Base-by-base conservation (phyloP, 2,113 vertebrate genomes). In the Catharus fuscescens region DNA sequence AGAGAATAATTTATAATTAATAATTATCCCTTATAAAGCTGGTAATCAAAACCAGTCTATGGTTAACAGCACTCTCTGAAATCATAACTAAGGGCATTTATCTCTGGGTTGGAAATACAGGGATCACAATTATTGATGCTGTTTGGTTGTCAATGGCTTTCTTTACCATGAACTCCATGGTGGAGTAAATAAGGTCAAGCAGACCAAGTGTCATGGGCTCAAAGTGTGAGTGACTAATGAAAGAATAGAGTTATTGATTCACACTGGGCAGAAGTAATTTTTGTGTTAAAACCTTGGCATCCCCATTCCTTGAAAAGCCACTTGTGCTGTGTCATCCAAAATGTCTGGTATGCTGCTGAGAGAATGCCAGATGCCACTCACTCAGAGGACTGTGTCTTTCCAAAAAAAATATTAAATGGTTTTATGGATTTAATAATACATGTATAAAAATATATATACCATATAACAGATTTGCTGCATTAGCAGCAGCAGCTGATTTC, bases 301-400 rank as follows among this genome's bases (percentile, higher is more conserved):
- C 31, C 67, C 12, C 31, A n/a, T 59, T 94, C 88, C 74, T 72
- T 2, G 1, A 77, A 91, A 97, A 96, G 54, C 65, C 87, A 92
- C 83, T 92, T 86, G 47, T 42, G 77, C 38, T 85, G 76, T 88
- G 31, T 54, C 52, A 93, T 93, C 88, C 94, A 93, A 95, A 91
- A 71, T 88, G 80, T 88, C 95, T 20, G 26, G 89, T 91, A 45
- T 80, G 61, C 91, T 16, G 18, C 88, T 93, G 83, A 93, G 72
- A 97, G 62, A n/a, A 65, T 93, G 91, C 93, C 96, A 97, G 93
- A 94, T 94, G 90, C 64, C 96, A 97, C 88, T 97, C 91, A 93
- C 62, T 94, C 78, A 62, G 77, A 93, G 85, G 74, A 95, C 56
- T 94, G 80, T 74, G 82, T 81, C 17, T 47, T 95, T 93, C 72